Evolutionary conservation across 2,113 vertebrate genomes (phyloP), one percentile per base, ranked within the genome.

Genomic region (Pteruthius melanotis): DNA sequence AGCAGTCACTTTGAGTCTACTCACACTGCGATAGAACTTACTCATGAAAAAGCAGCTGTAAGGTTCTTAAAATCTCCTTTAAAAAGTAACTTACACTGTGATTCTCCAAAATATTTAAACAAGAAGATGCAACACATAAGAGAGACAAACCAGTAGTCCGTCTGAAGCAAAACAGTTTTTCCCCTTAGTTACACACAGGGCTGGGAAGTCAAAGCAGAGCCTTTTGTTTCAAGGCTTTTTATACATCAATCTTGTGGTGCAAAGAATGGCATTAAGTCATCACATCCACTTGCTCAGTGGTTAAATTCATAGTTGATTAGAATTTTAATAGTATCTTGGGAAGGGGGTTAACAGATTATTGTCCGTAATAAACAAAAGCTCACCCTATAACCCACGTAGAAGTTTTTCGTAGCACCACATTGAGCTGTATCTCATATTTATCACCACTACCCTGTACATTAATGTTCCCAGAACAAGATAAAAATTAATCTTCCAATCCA

Each of bases 391-490:
- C 13, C 24, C 33, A 53, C 0, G 2, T 0, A 21, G 3, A 45
- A 39, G 5, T 4, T 21, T 33, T 80, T 4, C 10, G 1, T 20
- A 35, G 5, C 1, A 0, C 7, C 21, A 31, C 0, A 2, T 1
- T 77, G 21, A 74, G 31, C 45, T 61, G 5, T 14, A 23, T 8
- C 40, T n/a, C 18, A 8, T 5, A 30, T 19, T 39, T n/a, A 69
- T 1, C 16, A 19, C 10, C 14, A 70, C 13, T 19, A 66, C 28
- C 14, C 15, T 45, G 7, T 4, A 45, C 11, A 10, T 9, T 13
- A 56, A 50, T 2, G 11, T 15, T 76, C 65, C 17, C 65, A 56
- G 91, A 88, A 23, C 6, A 30, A 3, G 2, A 39, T 4, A n/a
- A 27, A 53, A 15, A 50, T 15, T 14, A 0, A 39, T 49, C n/a